Base-by-base conservation (phyloP, 2,113 vertebrate genomes). In the Ammodytes dubius region DNA sequence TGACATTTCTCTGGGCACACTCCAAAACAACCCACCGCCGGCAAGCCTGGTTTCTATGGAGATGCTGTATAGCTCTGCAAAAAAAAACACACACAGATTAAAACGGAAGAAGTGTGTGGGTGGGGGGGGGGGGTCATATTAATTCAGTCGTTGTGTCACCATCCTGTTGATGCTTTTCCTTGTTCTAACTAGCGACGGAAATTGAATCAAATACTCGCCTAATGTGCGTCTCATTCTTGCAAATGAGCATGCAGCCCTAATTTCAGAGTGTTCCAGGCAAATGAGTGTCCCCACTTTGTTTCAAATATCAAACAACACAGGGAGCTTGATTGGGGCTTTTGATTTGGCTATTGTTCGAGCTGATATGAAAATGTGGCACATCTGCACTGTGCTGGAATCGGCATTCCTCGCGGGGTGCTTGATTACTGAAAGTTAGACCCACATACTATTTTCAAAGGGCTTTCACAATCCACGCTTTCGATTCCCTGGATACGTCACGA, bases 1-100 rank as follows among this genome's bases (percentile, higher is more conserved):
- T 88, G 86, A 92, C 91, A 88, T 91, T 87, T 85, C 27, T 54
- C 81, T 86, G 83, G 87, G 70, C 70, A 14, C 70, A 17, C 82
- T 88, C 82, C 86, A 89, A 80, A 75, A 27, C 27, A 27, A 27
- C 27, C 4, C 17, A 69, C 84, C 71, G 40, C 69, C 39, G 39
- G 85, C 79, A 63, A 27, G 61, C 43, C 68, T 35, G 5, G 89
- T 91, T 90, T 87, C 85, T 77, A 90, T 92, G 86, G 83, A 37
- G 82, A 92, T 82, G 79, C 27, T 52, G 69, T 47, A 12, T 59
- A 50, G 70, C 83, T 66, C 49, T 54, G 37, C 50, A 37, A 65
- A 40, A 54, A 40, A 61, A 65, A 74, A 83, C 53, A 65, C 61
- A 42, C 70, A 64, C 61, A 67, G 17, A 80, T 73, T 70, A 63